Base-by-base conservation (phyloP, 2,888 invertebrate species). In the Andrena hattorfiana region DNA sequence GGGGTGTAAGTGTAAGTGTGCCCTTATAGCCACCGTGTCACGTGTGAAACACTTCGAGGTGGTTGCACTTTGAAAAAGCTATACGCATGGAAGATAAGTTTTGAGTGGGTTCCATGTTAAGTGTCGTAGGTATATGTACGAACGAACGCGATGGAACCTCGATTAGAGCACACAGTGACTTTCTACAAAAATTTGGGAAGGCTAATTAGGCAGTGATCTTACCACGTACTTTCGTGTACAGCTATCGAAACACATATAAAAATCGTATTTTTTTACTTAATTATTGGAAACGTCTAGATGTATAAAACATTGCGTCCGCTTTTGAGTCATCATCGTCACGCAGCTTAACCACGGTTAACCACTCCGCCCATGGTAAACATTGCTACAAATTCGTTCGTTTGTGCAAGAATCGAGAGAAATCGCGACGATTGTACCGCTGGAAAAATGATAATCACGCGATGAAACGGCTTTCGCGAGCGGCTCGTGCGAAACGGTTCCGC, bases 401-500 rank as follows among this genome's bases (percentile, higher is more conserved):
- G 20, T 8, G 20, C 20, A 51, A 51, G 20, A 54, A 56, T 23
- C 59, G 32, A 49, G 75, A 62, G 64, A 64, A 64, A 35, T 64
- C 60, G 60, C 60, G 28, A 62, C 60, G 60, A 73, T 42, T 35
- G 20, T 28, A 20, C 20, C 56, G 51, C 10, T 73, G 20, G 23
- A 77, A 67, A 77, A 77, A 62, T 77, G 60, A 23, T 62, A 77
- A 67, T 67, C 60, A 49, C 30, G 26, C 28, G 72, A 72, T 28
- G 49, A 66, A 72, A 66, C 20, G 10, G 32, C 26, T 63, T 56
- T 63, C 56, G 66, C 26, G 26, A 60, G 30, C 35, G 35, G 30
- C 7, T 68, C 60, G 60, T 8, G 51, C 48, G 20, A 66, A 32
- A 32, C 56, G 26, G 32, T 60, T 48, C 32, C 32, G 23, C 56